Base-by-base conservation (phyloP, 1,140 invertebrate species). In the Pachypeltis micranthus region DNA sequence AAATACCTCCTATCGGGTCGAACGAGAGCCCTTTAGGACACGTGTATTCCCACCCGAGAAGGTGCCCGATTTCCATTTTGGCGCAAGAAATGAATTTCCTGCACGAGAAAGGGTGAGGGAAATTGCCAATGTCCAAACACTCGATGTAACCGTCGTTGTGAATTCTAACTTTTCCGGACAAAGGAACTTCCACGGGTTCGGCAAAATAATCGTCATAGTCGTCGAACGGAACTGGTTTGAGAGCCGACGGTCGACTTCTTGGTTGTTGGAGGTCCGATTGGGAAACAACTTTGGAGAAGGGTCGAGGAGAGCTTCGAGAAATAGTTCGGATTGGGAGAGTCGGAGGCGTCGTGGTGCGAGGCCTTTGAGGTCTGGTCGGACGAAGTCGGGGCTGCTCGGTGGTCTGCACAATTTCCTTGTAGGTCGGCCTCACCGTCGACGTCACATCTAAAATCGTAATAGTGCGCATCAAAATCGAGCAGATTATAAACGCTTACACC, bases 11-110 rank as follows among this genome's bases (percentile, higher is more conserved):
- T 2, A 91, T 83, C 0, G 88, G 88, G 74, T 93, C 90, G 71
- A 90, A 93, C 61, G 86, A 87, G 0, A 93, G 75, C 25, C 85
- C 85, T 62, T 84, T 83, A 0, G 90, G 90, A 72, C 90, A 93
- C 0, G 88, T 87, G 73, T 92, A 92, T 65, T 90, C 88, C 82
- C 88, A 92, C 1, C 88, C 89, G 0, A 88, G 73, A 0, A 90
- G 79, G 23, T 81, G 77, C 29, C 84, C 84, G 68, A 82, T 85
- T 55, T 89, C 86, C 76, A 90, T 87, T 71, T 82, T 83, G 0
- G 89, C 86, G 72, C 90, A 93, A 4, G 86, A 88, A 64, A 93
- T 91, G 72, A 92, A 93, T 73, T 91, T 90, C 73, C 85, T 86
- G 73, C 90, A 93, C 0, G 88, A 91, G 7, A 83, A 80, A 0